Percentiles rank a stretch among this genome's conserved stretches.
Conservation (phyloP, 2,888 invertebrate genomes). For the Tanypteryx hageni region DNA sequence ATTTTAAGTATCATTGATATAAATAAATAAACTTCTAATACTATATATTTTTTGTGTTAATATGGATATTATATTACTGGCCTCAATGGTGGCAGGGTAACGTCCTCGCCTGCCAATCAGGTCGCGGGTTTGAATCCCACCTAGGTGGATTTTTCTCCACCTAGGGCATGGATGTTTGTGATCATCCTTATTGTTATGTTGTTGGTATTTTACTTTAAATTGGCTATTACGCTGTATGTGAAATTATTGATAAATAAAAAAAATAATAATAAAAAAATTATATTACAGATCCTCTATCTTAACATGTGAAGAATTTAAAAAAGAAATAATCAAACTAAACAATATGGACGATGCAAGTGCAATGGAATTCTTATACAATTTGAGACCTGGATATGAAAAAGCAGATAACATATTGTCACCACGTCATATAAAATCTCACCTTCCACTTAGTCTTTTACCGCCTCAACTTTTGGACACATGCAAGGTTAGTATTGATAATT, state of each 20-base stretch:
- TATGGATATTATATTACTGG: background rate
- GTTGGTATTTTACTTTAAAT: too few species aligned
- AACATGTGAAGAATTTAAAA: slow-evolving; percentile 82
- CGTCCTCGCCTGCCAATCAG: background rate
- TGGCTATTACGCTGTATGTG: too few species aligned
- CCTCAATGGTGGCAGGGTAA: background rate
- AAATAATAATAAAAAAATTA: background rate
- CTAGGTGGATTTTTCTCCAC: too few species aligned
- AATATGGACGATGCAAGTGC: slow-evolving; percentile 77
- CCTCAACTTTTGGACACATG: slow-evolving; percentile 42
- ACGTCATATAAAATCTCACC: slow-evolving; percentile 70
- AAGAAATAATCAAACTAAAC: slow-evolving; percentile 81
- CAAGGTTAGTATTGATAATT: too few species aligned
- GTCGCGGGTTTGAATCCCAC: too few species aligned
- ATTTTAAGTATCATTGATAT: background rate
- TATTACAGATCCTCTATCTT: slow-evolving; percentile 82
- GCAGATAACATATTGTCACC: slow-evolving; percentile 65
- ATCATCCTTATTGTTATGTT: too few species aligned
- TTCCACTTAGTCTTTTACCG: slow-evolving; percentile 69
- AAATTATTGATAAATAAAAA: background rate
- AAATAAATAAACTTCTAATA: background rate
- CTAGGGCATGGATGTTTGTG: too few species aligned
- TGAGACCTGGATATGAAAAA: slow-evolving; percentile 41
- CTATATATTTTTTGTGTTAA: background rate
- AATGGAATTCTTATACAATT: slow-evolving; percentile 73